These are phyloP conservation scores for Calosoma granatense DNA, from an alignment of 1,140 invertebrate genomes.

Conservation along the genomic window DNA sequence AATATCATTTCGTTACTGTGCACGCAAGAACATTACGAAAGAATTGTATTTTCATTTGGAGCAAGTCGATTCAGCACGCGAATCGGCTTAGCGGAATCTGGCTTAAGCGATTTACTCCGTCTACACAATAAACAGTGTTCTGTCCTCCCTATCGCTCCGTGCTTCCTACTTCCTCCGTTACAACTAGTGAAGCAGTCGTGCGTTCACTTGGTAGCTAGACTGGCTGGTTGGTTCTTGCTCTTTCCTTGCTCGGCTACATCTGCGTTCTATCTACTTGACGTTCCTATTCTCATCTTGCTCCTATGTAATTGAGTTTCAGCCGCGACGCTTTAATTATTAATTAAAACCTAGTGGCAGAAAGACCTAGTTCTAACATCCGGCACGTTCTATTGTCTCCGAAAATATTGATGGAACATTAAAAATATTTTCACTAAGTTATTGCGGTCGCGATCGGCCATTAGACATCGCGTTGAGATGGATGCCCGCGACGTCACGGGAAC, in stretches of 20 bases:
- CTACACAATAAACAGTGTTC: not conserved
- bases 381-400: slow-evolving; percentile 1
- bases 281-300: not conserved
- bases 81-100: not conserved
- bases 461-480: not conserved
- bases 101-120: not conserved
- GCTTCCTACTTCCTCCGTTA: too few relatives aligned
- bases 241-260: too few relatives aligned
- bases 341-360: not conserved
- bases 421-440: slow-evolving; percentile 8
- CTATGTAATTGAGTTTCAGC: not conserved
- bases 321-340: slow-evolving; percentile 1
- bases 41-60: not conserved
- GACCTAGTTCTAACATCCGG: not conserved
- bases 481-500: not conserved
- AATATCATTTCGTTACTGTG: not conserved
- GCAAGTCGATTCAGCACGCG: not conserved
- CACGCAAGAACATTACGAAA: not conserved
- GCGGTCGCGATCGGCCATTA: not conserved
- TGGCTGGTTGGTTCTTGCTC: too few relatives aligned
- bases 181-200: too few relatives aligned
- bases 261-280: too few relatives aligned
- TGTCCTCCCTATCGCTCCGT: too few relatives aligned
- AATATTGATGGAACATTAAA: slow-evolving; percentile 5
- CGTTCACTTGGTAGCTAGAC: too few relatives aligned